Conservation (phyloP, 2,797 vertebrate species). For the Dromococcyx pavoninus region DNA sequence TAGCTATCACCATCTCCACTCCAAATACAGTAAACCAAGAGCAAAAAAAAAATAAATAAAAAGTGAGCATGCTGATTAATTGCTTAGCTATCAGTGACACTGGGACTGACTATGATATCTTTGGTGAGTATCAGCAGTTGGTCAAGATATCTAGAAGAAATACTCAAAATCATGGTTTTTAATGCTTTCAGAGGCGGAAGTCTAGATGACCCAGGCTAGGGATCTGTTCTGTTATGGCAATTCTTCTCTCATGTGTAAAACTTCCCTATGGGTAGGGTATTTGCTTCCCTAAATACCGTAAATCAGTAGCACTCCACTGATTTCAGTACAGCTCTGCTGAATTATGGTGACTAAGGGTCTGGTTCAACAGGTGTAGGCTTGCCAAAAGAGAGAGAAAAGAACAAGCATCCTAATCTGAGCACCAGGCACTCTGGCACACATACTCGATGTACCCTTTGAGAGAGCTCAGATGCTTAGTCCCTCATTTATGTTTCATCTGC, state of each 20-base stretch:
- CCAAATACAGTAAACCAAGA: neutral
- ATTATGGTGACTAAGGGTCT: neutral
- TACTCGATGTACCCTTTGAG: too few relatives aligned
- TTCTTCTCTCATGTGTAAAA: neutral
- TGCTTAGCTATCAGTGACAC: rapidly evolving
- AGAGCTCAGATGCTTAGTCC: neutral
- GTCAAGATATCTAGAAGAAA: neutral
- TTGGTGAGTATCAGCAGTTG: neutral
- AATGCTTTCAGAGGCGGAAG: neutral
- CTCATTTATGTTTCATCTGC: neutral
- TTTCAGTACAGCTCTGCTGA: neutral
- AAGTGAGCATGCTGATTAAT: too few relatives aligned
- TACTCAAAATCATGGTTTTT: neutral
- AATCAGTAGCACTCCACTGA: neutral
- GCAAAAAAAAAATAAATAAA: neutral
- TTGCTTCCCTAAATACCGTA: neutral
- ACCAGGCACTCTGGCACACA: neutral
- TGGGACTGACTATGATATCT: neutral
- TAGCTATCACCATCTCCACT: neutral
- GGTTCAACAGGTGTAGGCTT: neutral
- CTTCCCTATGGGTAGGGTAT: rapidly evolving
- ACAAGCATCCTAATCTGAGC: neutral
- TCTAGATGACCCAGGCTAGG: neutral
- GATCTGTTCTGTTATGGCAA: neutral
- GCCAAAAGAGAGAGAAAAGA: neutral